Evolutionary conservation across 2,113 vertebrate genomes (phyloP), one percentile per base, ranked within the genome.

Genomic region (Sisor rabdophorus): DNA sequence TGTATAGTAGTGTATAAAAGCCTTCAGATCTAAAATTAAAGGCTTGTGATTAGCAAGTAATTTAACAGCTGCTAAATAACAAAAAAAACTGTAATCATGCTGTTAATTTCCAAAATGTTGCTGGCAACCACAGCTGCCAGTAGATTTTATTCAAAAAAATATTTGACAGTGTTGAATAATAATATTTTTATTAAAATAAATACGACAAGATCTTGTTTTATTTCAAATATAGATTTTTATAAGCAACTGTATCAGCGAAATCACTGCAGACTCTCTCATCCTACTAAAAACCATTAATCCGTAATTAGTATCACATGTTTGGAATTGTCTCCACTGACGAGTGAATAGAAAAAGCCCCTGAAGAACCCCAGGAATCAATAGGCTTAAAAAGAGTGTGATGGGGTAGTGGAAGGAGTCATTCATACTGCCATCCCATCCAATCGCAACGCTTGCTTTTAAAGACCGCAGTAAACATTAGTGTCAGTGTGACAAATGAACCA

Each of bases 401-500:
- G 44, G 36, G 19, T 8, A 20, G 20, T 77, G 48, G 64, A 69
- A 19, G 24, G 9, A 71, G 20, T 15, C 47, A 60, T 61, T 77
- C 48, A 77, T 2, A 53, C 47, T 4, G 16, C 63, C 53, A 19
- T 30, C 24, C 59, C 65, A 32, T 24, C 32, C 3, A 36, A 36
- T 36, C 59, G n/a, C 17, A 40, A 15, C 17, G 10, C 65, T 54
- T 13, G 2, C 52, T 70, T 76, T 82, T 64, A 59, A 30, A 72
- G 30, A 6, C 56, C 26, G 40, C 68, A 12, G 47, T 48, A 20
- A 52, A 50, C 67, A 82, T 79, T 72, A 65, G 67, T 72, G 76
- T 82, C 80, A 60, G 28, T 22, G 72, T 82, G 80, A 82, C 60
- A 61, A 61, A 82, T 68, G 60, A 68, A 54, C n/a, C 54, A 71